Conservation (phyloP, 2,888 invertebrate species). For the Corythucha ciliata region DNA sequence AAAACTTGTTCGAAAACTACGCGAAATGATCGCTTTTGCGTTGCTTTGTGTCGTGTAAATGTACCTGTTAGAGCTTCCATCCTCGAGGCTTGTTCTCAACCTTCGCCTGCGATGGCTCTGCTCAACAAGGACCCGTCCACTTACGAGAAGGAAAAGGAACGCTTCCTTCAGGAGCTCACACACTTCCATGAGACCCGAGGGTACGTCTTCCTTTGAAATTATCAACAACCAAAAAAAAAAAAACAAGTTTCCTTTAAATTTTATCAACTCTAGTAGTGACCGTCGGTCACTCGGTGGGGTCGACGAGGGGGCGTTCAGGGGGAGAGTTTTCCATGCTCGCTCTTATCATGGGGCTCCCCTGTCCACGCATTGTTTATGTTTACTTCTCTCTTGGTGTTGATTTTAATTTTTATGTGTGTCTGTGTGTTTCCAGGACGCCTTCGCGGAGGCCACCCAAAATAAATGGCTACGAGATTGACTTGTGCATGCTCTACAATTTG, state of each 20-base stretch:
- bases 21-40: background rate
- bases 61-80: no score
- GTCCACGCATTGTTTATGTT: background rate
- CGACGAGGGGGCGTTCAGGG: no score
- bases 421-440: conserved; percentile 48
- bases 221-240: background rate
- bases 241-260: no score
- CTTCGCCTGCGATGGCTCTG: conserved; percentile 32
- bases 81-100: background rate
- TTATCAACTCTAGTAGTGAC: background rate
- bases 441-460: conserved; percentile 65
- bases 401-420: conserved; percentile 1
- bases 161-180: conserved; percentile 73
- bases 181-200: conserved; percentile 87
- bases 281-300: background rate
- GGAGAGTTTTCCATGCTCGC: no score
- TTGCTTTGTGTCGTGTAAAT: no score
- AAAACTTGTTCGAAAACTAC: background rate
- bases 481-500: conserved; percentile 80
- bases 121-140: conserved; percentile 56
- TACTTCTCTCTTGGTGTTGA: background rate
- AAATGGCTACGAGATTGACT: conserved; percentile 83
- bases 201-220: conserved; percentile 50
- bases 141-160: conserved; percentile 67
- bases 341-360: background rate